phyloP scores from a whole-genome alignment of 2,888 invertebrate species.

The Chloroclystis v-ata region DNA sequence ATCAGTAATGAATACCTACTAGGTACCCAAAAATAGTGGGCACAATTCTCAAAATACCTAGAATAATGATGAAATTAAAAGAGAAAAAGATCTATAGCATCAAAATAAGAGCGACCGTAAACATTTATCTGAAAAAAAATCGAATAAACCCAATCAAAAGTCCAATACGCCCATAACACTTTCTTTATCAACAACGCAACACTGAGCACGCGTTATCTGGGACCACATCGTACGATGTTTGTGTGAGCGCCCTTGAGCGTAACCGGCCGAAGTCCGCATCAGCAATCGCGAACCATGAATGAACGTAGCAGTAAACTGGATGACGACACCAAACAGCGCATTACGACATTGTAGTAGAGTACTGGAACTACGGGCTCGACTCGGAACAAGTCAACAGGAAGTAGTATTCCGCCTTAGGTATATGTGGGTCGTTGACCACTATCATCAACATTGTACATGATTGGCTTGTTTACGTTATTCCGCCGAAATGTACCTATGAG shows the following conservation, averaged over 20 bases:
- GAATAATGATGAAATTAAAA: too few species aligned
- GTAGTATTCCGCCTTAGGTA: slow-evolving; percentile 23
- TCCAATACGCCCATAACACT: slow-evolving; percentile 18
- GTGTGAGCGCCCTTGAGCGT: slow-evolving; percentile 56
- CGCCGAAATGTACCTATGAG: slow-evolving; percentile 27
- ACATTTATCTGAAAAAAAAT: too few species aligned
- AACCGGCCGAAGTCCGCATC: slow-evolving; percentile 38
- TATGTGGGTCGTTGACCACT: slow-evolving; percentile 41
- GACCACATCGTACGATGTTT: slow-evolving; percentile 28
- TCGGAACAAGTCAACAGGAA: slow-evolving; percentile 45
- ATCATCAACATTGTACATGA: slow-evolving; percentile 6
- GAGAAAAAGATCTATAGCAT: too few species aligned
- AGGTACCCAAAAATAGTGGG: too few species aligned
- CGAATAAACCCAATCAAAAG: background rate
- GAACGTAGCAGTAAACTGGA: slow-evolving; percentile 30
- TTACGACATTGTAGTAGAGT: slow-evolving; percentile 5
- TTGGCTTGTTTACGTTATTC: slow-evolving; percentile 19
- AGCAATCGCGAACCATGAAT: slow-evolving; percentile 37
- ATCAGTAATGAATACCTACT: too few species aligned
- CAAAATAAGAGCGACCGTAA: too few species aligned
- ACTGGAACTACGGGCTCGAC: slow-evolving; percentile 27
- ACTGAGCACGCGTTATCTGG: slow-evolving; percentile 11
- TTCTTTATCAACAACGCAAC: slow-evolving; percentile 18
- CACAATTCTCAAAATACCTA: too few species aligned
- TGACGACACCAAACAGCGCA: slow-evolving; percentile 29